These are phyloP conservation scores for Polypedilum pembai DNA, from an alignment of 1,140 invertebrate species.

Conservation along the genomic window DNA sequence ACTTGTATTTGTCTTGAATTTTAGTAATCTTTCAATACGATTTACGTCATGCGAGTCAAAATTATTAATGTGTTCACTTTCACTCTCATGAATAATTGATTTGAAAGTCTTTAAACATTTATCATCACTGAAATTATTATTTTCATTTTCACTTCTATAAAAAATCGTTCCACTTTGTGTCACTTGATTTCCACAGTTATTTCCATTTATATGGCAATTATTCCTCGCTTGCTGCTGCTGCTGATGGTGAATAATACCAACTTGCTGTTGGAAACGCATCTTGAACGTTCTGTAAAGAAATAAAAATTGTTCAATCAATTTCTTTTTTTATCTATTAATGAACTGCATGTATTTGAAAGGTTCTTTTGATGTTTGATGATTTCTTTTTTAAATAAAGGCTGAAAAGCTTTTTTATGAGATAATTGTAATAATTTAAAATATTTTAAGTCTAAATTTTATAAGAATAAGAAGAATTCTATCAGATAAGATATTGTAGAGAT, in stretches of 20 bases:
- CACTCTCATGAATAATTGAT: conserved; percentile 4
- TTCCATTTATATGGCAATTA: not conserved
- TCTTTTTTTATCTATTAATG: too few species aligned
- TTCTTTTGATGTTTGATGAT: not conserved
- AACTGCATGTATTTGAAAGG: too few species aligned
- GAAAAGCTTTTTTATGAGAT: too few species aligned
- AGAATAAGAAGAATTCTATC: too few species aligned
- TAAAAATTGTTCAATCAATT: not conserved
- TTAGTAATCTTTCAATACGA: not conserved
- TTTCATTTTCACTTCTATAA: conserved; percentile 14
- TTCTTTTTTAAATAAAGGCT: not conserved
- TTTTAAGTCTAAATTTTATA: too few species aligned
- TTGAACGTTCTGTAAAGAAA: not conserved
- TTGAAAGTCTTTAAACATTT: not conserved
- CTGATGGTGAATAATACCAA: not conserved
- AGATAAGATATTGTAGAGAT: too few species aligned
- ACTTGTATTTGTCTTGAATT: not conserved
- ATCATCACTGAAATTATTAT: conserved; percentile 12
- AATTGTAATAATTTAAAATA: too few species aligned
- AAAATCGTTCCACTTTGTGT: not conserved
- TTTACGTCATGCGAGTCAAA: not conserved
- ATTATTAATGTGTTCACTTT: not conserved
- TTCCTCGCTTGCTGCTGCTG: not conserved
- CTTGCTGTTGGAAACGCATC: conserved; percentile 12
- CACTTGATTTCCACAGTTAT: not conserved